phyloP scores from a whole-genome alignment of 2,888 invertebrate species.

The Micropterix aruncella region DNA sequence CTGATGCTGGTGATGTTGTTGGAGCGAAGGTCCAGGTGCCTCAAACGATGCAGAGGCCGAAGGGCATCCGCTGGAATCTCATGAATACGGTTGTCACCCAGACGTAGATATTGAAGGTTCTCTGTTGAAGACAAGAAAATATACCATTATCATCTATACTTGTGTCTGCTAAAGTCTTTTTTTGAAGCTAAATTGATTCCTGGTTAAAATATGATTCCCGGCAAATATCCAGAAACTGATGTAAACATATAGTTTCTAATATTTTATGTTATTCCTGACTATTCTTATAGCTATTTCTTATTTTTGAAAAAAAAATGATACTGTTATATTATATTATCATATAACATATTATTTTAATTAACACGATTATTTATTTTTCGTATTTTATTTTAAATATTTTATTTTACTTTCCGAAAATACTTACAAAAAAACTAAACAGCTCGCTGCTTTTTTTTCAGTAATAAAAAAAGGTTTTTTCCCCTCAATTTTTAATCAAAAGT shows the following conservation, averaged over 20 bases:
- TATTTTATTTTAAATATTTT: too few species aligned
- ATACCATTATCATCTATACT: conserved; percentile 4
- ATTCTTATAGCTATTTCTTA: background rate
- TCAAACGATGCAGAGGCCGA: conserved; percentile 68
- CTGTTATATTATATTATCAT: too few species aligned
- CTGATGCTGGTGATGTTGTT: conserved; percentile 75
- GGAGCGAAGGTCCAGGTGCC: conserved; percentile 74
- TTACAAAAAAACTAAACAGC: too few species aligned
- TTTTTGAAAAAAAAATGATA: too few species aligned
- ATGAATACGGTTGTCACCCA: conserved; percentile 80
- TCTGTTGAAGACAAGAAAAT: conserved; percentile 36
- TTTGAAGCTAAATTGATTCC: too few species aligned
- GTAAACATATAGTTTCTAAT: background rate
- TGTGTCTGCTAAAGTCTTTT: conserved; percentile 1
- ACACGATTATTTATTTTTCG: too few species aligned
- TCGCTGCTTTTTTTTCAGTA: too few species aligned
- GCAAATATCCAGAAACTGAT: background rate
- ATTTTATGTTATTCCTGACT: background rate
- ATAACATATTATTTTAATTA: too few species aligned
- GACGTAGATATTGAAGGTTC: conserved; percentile 75
- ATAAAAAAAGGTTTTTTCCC: too few species aligned
- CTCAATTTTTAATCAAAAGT: too few species aligned
- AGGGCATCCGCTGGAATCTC: conserved; percentile 75
- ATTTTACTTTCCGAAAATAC: too few species aligned
- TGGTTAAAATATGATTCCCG: background rate